Base-by-base conservation (phyloP, 2,113 vertebrate species). In the Hystrix brachyura region DNA sequence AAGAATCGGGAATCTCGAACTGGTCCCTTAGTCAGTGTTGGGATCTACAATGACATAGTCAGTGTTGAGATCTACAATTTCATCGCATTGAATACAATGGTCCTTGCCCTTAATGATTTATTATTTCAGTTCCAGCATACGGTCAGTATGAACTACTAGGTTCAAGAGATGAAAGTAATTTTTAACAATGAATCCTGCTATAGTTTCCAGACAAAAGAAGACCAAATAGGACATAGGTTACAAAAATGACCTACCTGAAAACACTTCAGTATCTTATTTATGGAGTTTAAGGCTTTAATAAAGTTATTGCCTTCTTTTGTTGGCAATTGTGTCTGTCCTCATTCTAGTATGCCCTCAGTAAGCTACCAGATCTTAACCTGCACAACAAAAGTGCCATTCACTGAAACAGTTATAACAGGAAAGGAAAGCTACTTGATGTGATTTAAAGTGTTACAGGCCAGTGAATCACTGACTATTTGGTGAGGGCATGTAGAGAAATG, bases 351-450 rank as follows among this genome's bases (percentile, higher is more conserved):
- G 90, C 64, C 59, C 72, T 78, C 83, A 65, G 51, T 64, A 74
- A 95, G 93, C 84, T 95, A 96, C 89, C 71, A 95, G 94, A 97
- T 94, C 34, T 91, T 93, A 96, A 94, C 91, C 11, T 89, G 67
- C 10, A 64, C 57, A 98, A 88, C 51, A 93, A 74, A 96, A 97
- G 95, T 62, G 96, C 87, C 83, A 85, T 95, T 97, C 96, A 48
- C 0, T 96, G 95, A 81, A 97, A 96, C 83, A 62, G 80, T 32
- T 65, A 53, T 74, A 97, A 96, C 53, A 57, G 38, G 90, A 93
- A 94, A 32, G 65, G 51, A 91, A 95, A 95, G 19, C 69, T 90
- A 94, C 95, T 0, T 64, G 87, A 91, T 0, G 21, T 27, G 55
- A 80, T 97, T 96, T 94, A 94, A 53, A 96, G 85, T 72, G 94